Conservation (phyloP, 2,888 invertebrate genomes). For the Nineta flava region DNA sequence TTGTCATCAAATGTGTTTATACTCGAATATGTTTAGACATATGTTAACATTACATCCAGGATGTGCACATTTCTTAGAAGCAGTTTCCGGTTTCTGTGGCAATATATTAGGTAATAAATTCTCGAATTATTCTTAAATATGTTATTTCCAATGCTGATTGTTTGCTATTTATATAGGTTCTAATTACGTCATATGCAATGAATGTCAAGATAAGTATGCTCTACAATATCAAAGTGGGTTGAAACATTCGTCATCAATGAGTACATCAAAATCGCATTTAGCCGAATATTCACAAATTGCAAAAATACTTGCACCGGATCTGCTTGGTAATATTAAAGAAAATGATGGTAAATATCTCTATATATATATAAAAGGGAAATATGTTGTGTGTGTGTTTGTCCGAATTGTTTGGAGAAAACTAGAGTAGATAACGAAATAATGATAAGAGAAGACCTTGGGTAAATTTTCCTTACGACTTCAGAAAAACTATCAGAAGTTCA, state of each 20-base stretch:
- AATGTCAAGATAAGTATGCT: constrained; percentile 32
- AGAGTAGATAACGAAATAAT: too few relatives aligned
- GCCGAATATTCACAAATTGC: constrained; percentile 9
- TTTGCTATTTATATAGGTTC: constrained; percentile 22
- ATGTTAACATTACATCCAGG: constrained; percentile 36
- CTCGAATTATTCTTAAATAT: constrained; percentile 16
- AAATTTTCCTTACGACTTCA: too few relatives aligned
- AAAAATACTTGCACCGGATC: constrained; percentile 24
- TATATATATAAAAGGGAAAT: too few relatives aligned
- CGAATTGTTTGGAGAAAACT: too few relatives aligned
- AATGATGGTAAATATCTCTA: constrained; percentile 1
- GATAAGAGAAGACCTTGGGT: too few relatives aligned
- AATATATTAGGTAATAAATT: too few relatives aligned
- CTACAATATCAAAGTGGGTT: constrained; percentile 8
- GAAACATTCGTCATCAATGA: constrained; percentile 1
- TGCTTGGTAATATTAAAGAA: constrained; percentile 21
- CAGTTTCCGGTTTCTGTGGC: constrained; percentile 34
- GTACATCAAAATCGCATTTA: constrained; percentile 4
- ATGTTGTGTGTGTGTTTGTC: too few relatives aligned
- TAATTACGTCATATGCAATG: constrained; percentile 32
- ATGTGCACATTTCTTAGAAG: constrained; percentile 31
- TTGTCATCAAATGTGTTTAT: constrained; percentile 24
- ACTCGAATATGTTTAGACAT: constrained; percentile 28
- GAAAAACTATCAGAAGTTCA: too few relatives aligned
- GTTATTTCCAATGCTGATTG: not conserved